A percentile compares a stretch with the other conserved stretches of the same genome.
Evolutionary conservation across 23 tunicate genomes (phyloP).

Genomic region (Halocynthia roretzi): DNA sequence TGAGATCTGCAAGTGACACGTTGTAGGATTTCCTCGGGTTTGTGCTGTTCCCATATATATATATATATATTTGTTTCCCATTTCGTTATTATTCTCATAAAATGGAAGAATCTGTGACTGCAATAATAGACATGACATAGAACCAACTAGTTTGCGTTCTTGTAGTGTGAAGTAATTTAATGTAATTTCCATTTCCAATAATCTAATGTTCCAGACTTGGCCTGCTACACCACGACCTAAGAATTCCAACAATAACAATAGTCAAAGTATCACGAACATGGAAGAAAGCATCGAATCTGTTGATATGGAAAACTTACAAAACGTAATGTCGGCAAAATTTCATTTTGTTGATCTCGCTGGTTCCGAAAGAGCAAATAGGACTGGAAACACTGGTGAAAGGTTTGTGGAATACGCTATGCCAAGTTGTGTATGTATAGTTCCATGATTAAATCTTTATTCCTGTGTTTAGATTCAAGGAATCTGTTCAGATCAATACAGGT

Average conservation of each 20-base stretch:
- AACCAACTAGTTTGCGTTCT: not conserved
- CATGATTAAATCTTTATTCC: not conserved
- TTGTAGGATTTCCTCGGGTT: too few species aligned
- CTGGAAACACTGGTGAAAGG: slow-evolving; percentile 33
- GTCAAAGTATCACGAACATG: not conserved
- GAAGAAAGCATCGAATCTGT: not conserved
- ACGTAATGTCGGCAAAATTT: slow-evolving; percentile 25
- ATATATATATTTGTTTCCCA: not conserved
- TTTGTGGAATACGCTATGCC: not conserved
- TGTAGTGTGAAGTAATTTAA: not conserved
- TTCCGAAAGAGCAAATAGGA: slow-evolving; percentile 25
- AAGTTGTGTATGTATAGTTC: not conserved
- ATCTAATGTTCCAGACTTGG: slow-evolving; percentile 18
- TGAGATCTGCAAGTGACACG: too few species aligned
- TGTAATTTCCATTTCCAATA: not conserved
- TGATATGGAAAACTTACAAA: slow-evolving; percentile 12
- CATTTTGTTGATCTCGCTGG: slow-evolving; percentile 35
- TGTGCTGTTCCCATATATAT: not conserved
- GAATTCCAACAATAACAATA: slow-evolving; percentile 18
- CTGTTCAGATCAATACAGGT: slow-evolving; percentile 28
- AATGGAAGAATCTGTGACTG: not conserved
- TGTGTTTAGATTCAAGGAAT: slow-evolving; percentile 17
- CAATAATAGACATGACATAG: not conserved
- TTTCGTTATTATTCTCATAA: not conserved
- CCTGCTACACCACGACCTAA: slow-evolving; percentile 19